Percentiles rank a stretch among this genome's conserved stretches.
These are phyloP conservation scores for Darevskia nairensis DNA, from an alignment of 2,797 vertebrate species.

Conservation along the genomic window DNA sequence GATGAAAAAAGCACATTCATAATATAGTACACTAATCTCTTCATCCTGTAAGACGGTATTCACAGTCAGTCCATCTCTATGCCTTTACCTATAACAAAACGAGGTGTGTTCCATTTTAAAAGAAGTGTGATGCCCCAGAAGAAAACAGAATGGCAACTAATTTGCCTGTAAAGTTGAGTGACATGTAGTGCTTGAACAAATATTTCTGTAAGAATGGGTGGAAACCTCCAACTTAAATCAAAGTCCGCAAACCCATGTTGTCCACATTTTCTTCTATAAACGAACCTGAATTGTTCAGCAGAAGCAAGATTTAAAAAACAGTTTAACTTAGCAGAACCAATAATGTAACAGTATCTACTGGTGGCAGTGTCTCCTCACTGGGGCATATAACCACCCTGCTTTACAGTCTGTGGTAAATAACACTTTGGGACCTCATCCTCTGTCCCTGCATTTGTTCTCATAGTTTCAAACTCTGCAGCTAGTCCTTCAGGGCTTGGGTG, in stretches of 20 bases:
- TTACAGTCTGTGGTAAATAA: slow-evolving; percentile 88
- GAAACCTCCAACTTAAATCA: slow-evolving; percentile 49
- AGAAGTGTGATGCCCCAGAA: slow-evolving; percentile 48
- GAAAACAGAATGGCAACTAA: slow-evolving; percentile 54
- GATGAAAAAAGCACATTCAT: slow-evolving; percentile 44
- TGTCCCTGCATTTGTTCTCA: slow-evolving; percentile 54
- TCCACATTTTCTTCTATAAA: slow-evolving; percentile 56
- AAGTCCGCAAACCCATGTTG: slow-evolving; percentile 46
- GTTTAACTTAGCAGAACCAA: slow-evolving; percentile 67
- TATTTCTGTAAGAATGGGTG: slow-evolving; percentile 56
- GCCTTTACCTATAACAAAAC: slow-evolving; percentile 24
- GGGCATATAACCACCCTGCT: slow-evolving; percentile 88
- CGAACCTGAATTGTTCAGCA: slow-evolving; percentile 58
- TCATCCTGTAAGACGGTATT: background rate
- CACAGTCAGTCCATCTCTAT: background rate
- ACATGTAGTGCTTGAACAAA: slow-evolving; percentile 76
- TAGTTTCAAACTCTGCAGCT: slow-evolving; percentile 60
- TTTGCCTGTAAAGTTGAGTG: slow-evolving; percentile 62
- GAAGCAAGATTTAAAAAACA: slow-evolving; percentile 58
- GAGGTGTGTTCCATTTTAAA: slow-evolving; percentile 29
- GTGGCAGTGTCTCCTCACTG: slow-evolving; percentile 80
- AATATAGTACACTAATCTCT: slow-evolving; percentile 15
- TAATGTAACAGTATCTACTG: slow-evolving; percentile 55
- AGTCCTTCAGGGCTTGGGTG: slow-evolving; percentile 67
- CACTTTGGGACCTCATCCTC: slow-evolving; percentile 77